These are phyloP conservation scores for Melitaea athalia DNA, from an alignment of 2,888 invertebrate genomes.

Conservation along the genomic window DNA sequence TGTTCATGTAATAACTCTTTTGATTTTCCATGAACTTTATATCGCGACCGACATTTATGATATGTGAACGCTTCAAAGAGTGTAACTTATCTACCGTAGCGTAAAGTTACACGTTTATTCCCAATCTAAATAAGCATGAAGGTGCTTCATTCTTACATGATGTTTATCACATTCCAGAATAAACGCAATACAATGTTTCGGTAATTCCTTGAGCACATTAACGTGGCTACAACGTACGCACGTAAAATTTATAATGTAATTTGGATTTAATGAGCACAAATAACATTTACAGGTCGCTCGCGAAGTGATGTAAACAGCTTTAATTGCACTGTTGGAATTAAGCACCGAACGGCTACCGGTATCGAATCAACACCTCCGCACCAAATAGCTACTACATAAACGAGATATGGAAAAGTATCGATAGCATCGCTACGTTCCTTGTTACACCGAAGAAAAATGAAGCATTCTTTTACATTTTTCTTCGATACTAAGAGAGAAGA, in stretches of 20 bases:
- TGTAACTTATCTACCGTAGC: constrained; percentile 18
- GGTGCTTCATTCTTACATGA: constrained; percentile 22
- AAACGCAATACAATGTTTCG: constrained; percentile 60
- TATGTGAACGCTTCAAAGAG: neutral
- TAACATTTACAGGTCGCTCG: constrained; percentile 75
- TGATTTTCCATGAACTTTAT: constrained; percentile 13
- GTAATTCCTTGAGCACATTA: constrained; percentile 60
- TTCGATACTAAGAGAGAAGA: constrained; percentile 42
- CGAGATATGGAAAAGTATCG: constrained; percentile 48
- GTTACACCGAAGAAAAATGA: constrained; percentile 12
- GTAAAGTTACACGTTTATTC: constrained; percentile 17
- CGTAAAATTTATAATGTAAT: constrained; percentile 74
- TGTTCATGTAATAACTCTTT: constrained; percentile 21
- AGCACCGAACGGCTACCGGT: constrained; percentile 54
- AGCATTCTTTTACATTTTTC: too few relatives aligned
- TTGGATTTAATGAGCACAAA: constrained; percentile 72
- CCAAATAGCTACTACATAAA: constrained; percentile 54
- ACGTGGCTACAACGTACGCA: constrained; percentile 61
- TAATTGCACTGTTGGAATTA: constrained; percentile 65
- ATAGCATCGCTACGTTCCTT: constrained; percentile 14
- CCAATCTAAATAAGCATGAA: constrained; percentile 32
- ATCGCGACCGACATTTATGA: neutral
- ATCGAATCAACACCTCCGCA: constrained; percentile 67
- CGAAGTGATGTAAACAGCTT: constrained; percentile 71
- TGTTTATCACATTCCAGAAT: constrained; percentile 41